Evolutionary conservation across 2,888 invertebrate genomes (phyloP), one percentile per base, ranked within the genome.

Genomic region (Vesta saturnalis): DNA sequence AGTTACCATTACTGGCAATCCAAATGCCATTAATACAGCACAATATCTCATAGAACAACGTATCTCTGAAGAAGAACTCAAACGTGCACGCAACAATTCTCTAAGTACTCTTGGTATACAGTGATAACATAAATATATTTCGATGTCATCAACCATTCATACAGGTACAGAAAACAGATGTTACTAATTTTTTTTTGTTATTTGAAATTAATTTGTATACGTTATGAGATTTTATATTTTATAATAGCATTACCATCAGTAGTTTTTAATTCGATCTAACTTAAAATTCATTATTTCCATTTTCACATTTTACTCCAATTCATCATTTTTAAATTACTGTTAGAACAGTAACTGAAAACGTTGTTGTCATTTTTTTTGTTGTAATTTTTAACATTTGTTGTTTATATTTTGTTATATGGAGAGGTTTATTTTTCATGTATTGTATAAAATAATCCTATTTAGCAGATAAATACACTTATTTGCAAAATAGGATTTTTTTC

Each of bases 1-100:
- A 86, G 97, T 97, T 77, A 96, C 97, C 85, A 96, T 97, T 86
- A 92, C 94, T 81, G 97, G 97, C 85, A 90, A 91, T 81, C 90
- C 92, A 81, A 91, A 90, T 85, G 93, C 95, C 86, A 96, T 97
- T 86, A 89, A 89, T 85, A 93, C 92, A 85, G 97, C 97, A 85
- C 94, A 95, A 85, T 95, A 91, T 89, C 91, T 97, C 87, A 97
- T 97, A 87, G 95, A 97, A 88, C 96, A 96, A 88, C 94, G 95
- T 87, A 95, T 97, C 85, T 92, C 91, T 85, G 96, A 97, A 87
- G 97, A 97, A 89, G 97, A 97, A 88, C 88, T 93, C 78, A 97
- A 97, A 87, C 91, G 97, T 85, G 94, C 95, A 81, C 91, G 95
- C 83, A 95, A 96, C 88, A 94, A 91, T 88, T 90, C 92, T 69